phyloP scores from a whole-genome alignment of 53 echinoderm and acorn worm genomes.

The Temnopleurus reevesii region DNA sequence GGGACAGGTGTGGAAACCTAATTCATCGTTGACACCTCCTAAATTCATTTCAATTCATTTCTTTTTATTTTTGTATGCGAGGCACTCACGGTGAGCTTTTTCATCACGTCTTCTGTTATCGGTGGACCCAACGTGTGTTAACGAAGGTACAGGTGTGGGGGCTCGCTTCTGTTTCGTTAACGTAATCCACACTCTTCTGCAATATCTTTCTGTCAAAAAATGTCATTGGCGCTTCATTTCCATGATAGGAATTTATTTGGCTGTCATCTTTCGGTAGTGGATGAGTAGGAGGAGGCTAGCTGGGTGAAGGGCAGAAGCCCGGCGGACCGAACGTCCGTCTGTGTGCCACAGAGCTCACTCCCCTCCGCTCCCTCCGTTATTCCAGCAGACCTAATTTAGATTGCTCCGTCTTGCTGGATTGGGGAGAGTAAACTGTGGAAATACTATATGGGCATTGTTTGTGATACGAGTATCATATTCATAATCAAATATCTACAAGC shows the following conservation, averaged over 20 bases:
- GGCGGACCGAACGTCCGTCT: not conserved
- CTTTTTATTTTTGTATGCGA: constrained; percentile 32
- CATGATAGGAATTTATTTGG: constrained; percentile 29
- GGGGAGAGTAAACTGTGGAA: constrained; percentile 51
- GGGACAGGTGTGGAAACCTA: constrained; percentile 59
- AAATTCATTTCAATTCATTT: constrained; percentile 58
- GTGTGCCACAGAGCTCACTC: not conserved
- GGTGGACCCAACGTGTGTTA: constrained; percentile 19
- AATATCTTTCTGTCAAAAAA: constrained; percentile 51
- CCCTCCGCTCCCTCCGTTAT: not conserved
- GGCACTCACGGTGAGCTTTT: not conserved
- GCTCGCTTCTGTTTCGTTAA: not conserved
- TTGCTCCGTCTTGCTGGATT: not conserved
- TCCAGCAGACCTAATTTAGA: constrained; percentile 46
- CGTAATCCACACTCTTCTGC: constrained; percentile 39
- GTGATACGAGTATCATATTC: constrained; percentile 60
- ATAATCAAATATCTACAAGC: constrained; percentile 56
- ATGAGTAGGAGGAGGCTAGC: not conserved
- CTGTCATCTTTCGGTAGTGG: constrained; percentile 42
- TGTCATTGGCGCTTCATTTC: constrained; percentile 41
- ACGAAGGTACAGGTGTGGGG: constrained; percentile 42
- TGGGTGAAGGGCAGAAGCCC: not conserved
- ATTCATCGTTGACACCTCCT: constrained; percentile 60
- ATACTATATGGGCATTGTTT: constrained; percentile 55
- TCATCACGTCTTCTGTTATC: constrained; percentile 16